These are phyloP conservation scores for Drosophila mayaguana DNA, from an alignment of 2,888 invertebrate species.

Conservation along the genomic window DNA sequence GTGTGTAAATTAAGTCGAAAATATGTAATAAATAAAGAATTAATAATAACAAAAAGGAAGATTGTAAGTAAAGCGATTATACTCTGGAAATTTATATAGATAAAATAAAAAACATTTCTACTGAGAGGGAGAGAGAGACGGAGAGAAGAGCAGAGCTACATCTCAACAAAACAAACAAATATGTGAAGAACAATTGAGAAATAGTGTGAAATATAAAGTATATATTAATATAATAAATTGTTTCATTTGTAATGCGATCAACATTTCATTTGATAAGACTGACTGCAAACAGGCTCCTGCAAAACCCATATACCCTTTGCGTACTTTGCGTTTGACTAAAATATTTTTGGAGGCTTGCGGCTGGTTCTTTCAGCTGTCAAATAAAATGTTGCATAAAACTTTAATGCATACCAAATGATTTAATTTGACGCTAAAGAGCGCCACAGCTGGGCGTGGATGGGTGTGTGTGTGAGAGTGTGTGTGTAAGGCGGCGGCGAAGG, in stretches of 20 bases:
- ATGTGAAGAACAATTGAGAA: no score
- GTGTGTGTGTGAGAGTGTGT: background rate
- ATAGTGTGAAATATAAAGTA: no score
- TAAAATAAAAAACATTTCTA: no score
- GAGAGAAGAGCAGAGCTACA: no score
- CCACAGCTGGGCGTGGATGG: slow-evolving; percentile 9
- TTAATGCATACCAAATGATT: slow-evolving; percentile 78
- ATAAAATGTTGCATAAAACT: slow-evolving; percentile 68
- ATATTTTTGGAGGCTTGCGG: background rate
- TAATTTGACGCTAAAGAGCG: slow-evolving; percentile 52
- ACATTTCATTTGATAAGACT: no score
- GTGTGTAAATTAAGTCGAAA: slow-evolving; percentile 5
- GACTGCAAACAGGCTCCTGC: background rate
- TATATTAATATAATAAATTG: no score
- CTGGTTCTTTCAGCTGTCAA: slow-evolving; percentile 35
- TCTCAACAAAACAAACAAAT: no score
- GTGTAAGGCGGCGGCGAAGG: slow-evolving; percentile 1
- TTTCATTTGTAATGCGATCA: no score
- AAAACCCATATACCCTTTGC: background rate
- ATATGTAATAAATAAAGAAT: slow-evolving; percentile 19
- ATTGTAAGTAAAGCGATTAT: background rate
- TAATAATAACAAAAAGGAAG: background rate
- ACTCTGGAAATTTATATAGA: background rate
- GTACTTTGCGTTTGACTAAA: background rate
- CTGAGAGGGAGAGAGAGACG: no score